phyloP scores from a whole-genome alignment of 2,888 invertebrate species.

The Elmis aenea region DNA sequence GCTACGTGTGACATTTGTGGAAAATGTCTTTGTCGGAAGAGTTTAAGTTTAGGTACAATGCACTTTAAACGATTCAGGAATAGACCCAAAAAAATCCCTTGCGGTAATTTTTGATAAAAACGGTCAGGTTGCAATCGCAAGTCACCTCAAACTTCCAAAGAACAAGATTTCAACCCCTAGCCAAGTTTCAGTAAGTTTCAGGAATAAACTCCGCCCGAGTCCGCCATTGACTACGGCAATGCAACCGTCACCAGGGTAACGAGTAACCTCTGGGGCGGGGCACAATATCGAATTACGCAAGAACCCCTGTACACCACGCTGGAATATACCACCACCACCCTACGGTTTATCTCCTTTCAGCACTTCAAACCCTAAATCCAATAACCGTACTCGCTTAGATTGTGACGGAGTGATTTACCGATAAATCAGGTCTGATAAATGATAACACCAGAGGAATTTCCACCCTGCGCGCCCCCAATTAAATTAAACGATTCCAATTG shows the following conservation, averaged over 20 bases:
- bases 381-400: conserved; percentile 43
- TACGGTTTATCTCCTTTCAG: too few relatives aligned
- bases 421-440: conserved; percentile 41
- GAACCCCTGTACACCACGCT: conserved; percentile 17
- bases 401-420: conserved; percentile 43
- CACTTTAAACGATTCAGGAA: too few relatives aligned
- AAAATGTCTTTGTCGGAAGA: too few relatives aligned
- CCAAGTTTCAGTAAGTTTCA: conserved; percentile 18
- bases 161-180: conserved; percentile 19
- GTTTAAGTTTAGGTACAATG: too few relatives aligned
- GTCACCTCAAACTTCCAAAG: conserved; percentile 18
- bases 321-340: conserved; percentile 11
- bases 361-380: conserved; percentile 39
- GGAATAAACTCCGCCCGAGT: conserved; percentile 21
- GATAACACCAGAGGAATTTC: conserved; percentile 33
- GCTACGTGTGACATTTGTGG: too few relatives aligned
- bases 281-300: conserved; percentile 34
- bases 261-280: conserved; percentile 39
- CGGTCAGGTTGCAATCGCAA: too few relatives aligned
- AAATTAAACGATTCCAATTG: too few relatives aligned
- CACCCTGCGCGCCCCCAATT: too few relatives aligned
- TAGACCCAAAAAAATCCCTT: neutral
- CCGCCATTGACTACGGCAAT: conserved; percentile 36
- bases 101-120: neutral
- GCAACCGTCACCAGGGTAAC: conserved; percentile 35